Evolutionary conservation across 2,113 vertebrate genomes (phyloP).

Genomic region (Dunckerocampus dactyliophorus): DNA sequence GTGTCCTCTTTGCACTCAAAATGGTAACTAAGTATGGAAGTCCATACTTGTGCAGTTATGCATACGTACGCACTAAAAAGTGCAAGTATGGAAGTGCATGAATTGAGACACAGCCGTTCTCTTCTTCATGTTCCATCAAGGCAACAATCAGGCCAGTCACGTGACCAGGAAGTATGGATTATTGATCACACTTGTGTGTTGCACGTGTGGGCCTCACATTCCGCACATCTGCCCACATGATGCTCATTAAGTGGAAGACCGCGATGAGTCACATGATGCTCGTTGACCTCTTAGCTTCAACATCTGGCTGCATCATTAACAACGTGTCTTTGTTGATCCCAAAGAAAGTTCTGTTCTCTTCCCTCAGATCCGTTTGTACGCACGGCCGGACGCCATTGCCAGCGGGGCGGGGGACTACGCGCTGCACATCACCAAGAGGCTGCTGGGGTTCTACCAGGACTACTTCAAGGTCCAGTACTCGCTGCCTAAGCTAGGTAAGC

Average conservation of each 20-base stretch:
- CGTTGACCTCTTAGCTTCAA: neutral
- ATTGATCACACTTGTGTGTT: constrained; percentile 9
- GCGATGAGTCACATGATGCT: neutral
- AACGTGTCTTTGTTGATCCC: neutral
- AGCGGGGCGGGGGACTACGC: constrained; percentile 95
- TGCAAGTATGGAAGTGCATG: too few relatives aligned
- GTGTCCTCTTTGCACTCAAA: too few relatives aligned
- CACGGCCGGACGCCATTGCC: constrained; percentile 89
- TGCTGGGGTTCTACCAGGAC: constrained; percentile 97
- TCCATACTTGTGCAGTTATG: too few relatives aligned
- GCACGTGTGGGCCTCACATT: neutral
- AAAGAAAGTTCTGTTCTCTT: constrained; percentile 2
- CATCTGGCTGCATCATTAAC: neutral
- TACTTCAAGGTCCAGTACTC: constrained; percentile 98
- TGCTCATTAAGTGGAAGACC: neutral
- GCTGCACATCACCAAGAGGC: constrained; percentile 92
- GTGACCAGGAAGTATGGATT: constrained; percentile 19
- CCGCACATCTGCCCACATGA: too few relatives aligned
- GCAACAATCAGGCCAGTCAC: constrained; percentile 24
- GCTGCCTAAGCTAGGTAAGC: constrained; percentile 96
- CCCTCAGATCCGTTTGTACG: constrained; percentile 89
- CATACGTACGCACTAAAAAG: too few relatives aligned
- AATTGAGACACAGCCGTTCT: too few relatives aligned
- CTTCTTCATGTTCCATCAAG: neutral
- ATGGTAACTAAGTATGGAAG: too few relatives aligned